Conservation (phyloP, 2,113 vertebrate species). For the Cheilinus undulatus region DNA sequence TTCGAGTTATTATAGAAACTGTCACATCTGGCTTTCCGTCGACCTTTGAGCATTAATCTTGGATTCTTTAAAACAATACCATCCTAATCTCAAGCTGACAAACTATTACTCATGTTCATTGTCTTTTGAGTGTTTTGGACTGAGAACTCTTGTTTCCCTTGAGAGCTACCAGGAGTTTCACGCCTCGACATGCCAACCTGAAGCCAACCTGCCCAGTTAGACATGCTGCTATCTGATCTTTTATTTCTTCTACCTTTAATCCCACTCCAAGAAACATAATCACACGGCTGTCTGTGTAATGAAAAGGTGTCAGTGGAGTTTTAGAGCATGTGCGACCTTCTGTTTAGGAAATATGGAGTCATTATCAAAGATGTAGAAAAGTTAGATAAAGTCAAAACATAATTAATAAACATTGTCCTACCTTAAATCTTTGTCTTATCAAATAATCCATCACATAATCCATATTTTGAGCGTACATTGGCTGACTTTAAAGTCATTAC, state of each 20-base stretch:
- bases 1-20: not conserved
- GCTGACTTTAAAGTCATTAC: slow-evolving; percentile 28
- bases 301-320: slow-evolving; percentile 1
- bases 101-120: slow-evolving; percentile 10
- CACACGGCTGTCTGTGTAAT: not conserved
- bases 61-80: not conserved
- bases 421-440: slow-evolving; percentile 52
- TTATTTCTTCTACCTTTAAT: slow-evolving; percentile 36
- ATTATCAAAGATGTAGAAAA: not conserved
- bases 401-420: slow-evolving; percentile 35
- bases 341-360: not conserved
- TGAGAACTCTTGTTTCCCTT: slow-evolving; percentile 3
- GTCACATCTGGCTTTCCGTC: not conserved
- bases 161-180: slow-evolving; percentile 19
- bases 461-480: slow-evolving; percentile 20
- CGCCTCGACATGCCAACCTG: slow-evolving; percentile 33
- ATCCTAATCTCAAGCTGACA: not conserved
- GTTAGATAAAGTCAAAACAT: not conserved
- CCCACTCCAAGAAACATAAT: slow-evolving; percentile 34
- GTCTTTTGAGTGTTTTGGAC: slow-evolving; percentile 1
- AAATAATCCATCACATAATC: slow-evolving; percentile 65
- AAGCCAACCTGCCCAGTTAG: slow-evolving; percentile 19
- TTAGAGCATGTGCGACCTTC: not conserved
- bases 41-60: not conserved
- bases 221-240: slow-evolving; percentile 28